A percentile compares a stretch with the other conserved stretches of the same genome.
These are phyloP conservation scores for Oryzias melastigma DNA, from an alignment of 2,113 vertebrate species.

Conservation along the genomic window DNA sequence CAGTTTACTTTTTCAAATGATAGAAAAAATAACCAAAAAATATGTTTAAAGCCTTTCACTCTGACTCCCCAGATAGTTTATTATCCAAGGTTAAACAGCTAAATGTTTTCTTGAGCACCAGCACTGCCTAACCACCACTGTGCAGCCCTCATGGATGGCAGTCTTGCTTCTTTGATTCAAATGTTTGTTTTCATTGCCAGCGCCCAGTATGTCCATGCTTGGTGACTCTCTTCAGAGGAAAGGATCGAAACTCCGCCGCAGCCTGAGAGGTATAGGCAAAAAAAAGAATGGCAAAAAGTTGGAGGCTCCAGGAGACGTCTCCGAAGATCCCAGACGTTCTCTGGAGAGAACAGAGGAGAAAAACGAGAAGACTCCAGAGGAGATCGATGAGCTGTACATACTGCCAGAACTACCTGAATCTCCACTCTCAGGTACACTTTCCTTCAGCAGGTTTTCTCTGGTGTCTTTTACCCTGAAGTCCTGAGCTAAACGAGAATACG, in stretches of 20 bases:
- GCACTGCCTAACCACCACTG: too few species aligned
- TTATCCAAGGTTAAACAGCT: too few species aligned
- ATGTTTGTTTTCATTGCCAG: constrained; percentile 20
- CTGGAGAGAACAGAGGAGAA: constrained; percentile 1
- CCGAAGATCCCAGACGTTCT: constrained; percentile 14
- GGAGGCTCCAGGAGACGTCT: background rate
- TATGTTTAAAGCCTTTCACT: too few species aligned
- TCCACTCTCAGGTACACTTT: constrained; percentile 72
- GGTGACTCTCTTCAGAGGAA: constrained; percentile 21
- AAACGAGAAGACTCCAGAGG: constrained; percentile 4
- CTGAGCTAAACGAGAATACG: too few species aligned
- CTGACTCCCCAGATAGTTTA: too few species aligned
- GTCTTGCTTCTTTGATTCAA: background rate
- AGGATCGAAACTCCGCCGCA: constrained; percentile 16
- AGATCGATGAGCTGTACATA: constrained; percentile 58
- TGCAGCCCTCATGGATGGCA: background rate
- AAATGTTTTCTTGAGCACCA: too few species aligned
- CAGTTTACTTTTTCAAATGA: too few species aligned
- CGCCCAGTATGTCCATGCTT: constrained; percentile 20
- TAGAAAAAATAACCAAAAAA: too few species aligned
- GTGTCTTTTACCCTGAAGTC: background rate
- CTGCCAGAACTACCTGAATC: constrained; percentile 64
- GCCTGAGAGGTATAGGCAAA: constrained; percentile 42
- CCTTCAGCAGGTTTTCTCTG: background rate
- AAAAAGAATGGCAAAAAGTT: constrained; percentile 25